Evolutionary conservation across 2,888 invertebrate species (phyloP), one percentile per base, ranked within the genome.

Genomic region (Cosmorhoe ocellata): DNA sequence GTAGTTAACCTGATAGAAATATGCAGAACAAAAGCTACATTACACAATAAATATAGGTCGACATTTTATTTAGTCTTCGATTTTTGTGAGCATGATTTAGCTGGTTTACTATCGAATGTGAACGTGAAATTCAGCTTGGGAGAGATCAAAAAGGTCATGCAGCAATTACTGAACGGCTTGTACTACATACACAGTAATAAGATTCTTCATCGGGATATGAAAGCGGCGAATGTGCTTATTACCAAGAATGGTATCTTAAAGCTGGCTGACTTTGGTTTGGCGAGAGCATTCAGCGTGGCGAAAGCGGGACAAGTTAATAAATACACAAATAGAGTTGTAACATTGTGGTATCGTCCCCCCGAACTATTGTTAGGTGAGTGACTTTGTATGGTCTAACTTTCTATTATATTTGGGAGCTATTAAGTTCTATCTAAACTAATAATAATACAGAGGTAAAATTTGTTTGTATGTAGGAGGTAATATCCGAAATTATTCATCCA

Each of bases 321-420:
- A 66, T 99, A 99, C 76, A 99, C 99, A n/a, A 99, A 99, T 80
- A 92, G 99, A 59, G 99, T 99, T 0, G 98, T 99, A 0, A 99
- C 99, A 0, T 81, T 99, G 48, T 98, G 99, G 99, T 99, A 99
- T 77, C 82, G 93, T 13, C 93, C 93, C 11, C 93, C 93, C 0
- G 93, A 93, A 61, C 67, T 93, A 1, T 69, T 91, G 6, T 68
- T 90, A 58, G 91, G 89, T 87, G 50, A 66, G 79, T n/a, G n/a
- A n/a, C n/a, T n/a, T 31, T 14, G 3, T 24, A 14, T 9, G 9
- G 0, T n/a, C n/a, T n/a, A n/a, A n/a, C n/a, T n/a, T n/a, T n/a
- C n/a, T n/a, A n/a, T n/a, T n/a, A n/a, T n/a, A n/a, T n/a, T n/a
- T n/a, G n/a, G n/a, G n/a, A n/a, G n/a, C n/a, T n/a, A n/a, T n/a